Evolutionary conservation across 2,797 vertebrate genomes (phyloP).

Genomic region (Brachyalestes nurse): DNA sequence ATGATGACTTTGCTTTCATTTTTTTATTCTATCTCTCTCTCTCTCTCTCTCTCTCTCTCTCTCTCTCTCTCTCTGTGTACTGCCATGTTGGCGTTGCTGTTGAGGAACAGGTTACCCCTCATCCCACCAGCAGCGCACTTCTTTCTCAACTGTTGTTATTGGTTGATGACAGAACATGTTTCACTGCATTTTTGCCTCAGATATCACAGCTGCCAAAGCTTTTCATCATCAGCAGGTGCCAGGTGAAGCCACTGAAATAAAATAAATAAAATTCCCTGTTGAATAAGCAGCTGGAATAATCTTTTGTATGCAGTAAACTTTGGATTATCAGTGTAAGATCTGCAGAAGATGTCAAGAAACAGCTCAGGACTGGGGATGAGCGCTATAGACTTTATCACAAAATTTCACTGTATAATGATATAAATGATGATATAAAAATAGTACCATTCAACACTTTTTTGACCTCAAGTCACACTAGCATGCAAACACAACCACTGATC

Average conservation of each 20-base stretch:
- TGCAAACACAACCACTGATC: no score
- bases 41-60: background rate
- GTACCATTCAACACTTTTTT: no score
- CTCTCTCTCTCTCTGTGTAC: background rate
- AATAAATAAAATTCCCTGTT: constrained; percentile 7
- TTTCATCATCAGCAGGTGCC: constrained; percentile 42
- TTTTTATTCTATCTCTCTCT: background rate
- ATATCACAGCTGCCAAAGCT: background rate
- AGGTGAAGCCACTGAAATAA: constrained; percentile 19
- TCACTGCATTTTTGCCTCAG: constrained; percentile 10
- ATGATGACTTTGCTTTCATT: no score
- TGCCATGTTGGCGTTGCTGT: background rate
- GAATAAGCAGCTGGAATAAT: constrained; percentile 29
- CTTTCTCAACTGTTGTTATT: constrained; percentile 25
- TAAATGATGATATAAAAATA: no score
- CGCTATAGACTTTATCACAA: no score
- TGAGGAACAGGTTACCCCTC: constrained; percentile 25
- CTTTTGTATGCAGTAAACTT: constrained; percentile 16
- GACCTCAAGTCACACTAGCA: no score
- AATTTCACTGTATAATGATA: no score
- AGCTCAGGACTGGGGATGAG: no score
- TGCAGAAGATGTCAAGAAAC: constrained; percentile 29
- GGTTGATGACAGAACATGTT: constrained; percentile 25
- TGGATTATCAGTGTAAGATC: constrained; percentile 33
- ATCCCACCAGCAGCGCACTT: constrained; percentile 6